phyloP scores from a whole-genome alignment of 2,113 vertebrate genomes.

The Vanacampus margaritifer region DNA sequence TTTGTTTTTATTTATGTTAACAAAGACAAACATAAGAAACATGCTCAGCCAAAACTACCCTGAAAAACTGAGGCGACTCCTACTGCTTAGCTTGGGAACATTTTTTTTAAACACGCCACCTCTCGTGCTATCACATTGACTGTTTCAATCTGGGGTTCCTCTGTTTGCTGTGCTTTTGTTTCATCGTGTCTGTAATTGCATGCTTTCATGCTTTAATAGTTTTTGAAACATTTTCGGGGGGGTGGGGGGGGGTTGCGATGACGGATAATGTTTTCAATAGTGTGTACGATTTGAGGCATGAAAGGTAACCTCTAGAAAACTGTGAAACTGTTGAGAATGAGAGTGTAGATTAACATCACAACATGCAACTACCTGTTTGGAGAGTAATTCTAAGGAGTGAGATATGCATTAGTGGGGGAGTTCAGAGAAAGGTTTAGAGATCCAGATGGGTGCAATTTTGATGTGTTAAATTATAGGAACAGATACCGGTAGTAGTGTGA shows the following conservation, averaged over 20 bases:
- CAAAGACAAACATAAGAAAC: background rate
- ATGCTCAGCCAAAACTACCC: background rate
- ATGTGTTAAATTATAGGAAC: background rate
- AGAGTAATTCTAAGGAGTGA: conserved; percentile 2
- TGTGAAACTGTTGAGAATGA: background rate
- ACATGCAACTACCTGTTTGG: background rate
- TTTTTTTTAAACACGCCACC: background rate
- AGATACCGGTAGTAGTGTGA: background rate
- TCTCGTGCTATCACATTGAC: background rate
- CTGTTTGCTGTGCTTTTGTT: conserved; percentile 25
- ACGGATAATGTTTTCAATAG: background rate
- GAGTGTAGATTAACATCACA: background rate
- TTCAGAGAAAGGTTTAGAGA: background rate
- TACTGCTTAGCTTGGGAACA: background rate
- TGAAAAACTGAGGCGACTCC: background rate
- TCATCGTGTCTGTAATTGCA: conserved; percentile 29
- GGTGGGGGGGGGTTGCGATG: no score
- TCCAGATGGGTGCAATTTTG: background rate
- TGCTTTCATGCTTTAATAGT: conserved; percentile 10
- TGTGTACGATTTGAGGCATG: conserved; percentile 3
- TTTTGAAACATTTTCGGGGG: conserved; percentile 8
- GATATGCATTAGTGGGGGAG: conserved; percentile 1
- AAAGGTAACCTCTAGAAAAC: conserved; percentile 43
- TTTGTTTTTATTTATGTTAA: background rate
- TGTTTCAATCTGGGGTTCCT: conserved; percentile 11